A percentile compares a stretch with the other conserved stretches of the same genome.
Evolutionary conservation across 1,140 invertebrate species (phyloP).

Genomic region (Nautilus pompilius): DNA sequence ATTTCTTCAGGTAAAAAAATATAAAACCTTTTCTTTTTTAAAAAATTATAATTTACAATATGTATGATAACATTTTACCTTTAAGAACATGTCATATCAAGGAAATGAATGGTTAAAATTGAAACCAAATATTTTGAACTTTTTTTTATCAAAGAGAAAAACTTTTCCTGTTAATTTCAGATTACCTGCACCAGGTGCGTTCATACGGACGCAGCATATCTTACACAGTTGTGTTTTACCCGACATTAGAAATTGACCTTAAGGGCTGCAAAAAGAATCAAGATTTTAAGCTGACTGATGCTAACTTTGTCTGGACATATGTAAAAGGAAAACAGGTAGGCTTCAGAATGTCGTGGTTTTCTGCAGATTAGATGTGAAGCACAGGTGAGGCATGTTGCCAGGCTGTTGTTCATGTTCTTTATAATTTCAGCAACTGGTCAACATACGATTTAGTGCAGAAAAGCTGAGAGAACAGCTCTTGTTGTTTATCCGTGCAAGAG

Average conservation of each 20-base stretch:
- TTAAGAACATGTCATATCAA: too few species aligned
- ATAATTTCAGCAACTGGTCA: conserved; percentile 14
- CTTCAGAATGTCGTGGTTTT: neutral
- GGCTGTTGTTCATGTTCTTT: neutral
- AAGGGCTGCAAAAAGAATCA: conserved; percentile 37
- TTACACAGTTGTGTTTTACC: conserved; percentile 41
- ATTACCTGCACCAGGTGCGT: conserved; percentile 51
- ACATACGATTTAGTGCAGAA: conserved; percentile 10
- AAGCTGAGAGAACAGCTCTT: conserved; percentile 5
- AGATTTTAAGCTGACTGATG: conserved; percentile 26
- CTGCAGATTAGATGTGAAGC: neutral
- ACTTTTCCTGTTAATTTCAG: too few species aligned
- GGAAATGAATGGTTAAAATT: too few species aligned
- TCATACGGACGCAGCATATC: conserved; percentile 52
- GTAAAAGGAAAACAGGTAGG: conserved; percentile 28
- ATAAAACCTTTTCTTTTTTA: too few species aligned
- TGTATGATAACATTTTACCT: too few species aligned
- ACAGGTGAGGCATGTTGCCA: neutral
- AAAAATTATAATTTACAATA: too few species aligned
- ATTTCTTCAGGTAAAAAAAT: too few species aligned
- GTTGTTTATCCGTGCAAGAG: conserved; percentile 8
- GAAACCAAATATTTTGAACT: too few species aligned
- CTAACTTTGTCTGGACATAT: conserved; percentile 30
- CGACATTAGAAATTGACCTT: conserved; percentile 27
- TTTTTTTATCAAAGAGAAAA: too few species aligned